Percentiles rank a stretch among this genome's conserved stretches.
Conservation (phyloP, 2,888 invertebrate species). For the Ochropacha duplaris region DNA sequence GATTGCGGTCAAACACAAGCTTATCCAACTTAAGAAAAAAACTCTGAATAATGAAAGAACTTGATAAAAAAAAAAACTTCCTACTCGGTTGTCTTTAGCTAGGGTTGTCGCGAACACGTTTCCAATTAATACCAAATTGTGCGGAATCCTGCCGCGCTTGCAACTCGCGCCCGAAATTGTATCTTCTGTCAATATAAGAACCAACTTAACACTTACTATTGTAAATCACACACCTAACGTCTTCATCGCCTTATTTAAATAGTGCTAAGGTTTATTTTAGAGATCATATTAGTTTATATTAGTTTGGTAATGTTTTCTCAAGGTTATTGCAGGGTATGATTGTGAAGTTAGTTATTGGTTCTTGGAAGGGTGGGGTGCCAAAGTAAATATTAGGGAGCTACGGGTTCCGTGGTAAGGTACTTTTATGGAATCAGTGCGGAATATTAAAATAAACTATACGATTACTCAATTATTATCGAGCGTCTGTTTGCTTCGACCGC, state of each 20-base stretch:
- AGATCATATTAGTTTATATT: too few relatives aligned
- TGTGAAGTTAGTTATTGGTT: constrained; percentile 1
- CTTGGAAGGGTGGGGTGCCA: neutral
- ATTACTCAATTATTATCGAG: too few relatives aligned
- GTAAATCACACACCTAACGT: neutral
- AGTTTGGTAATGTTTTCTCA: neutral
- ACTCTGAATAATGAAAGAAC: too few relatives aligned
- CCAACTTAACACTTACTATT: neutral
- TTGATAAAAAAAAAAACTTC: neutral
- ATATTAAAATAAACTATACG: too few relatives aligned
- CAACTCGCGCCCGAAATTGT: constrained; percentile 59
- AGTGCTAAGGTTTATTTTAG: neutral
- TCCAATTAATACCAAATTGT: constrained; percentile 68
- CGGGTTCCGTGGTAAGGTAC: too few relatives aligned
- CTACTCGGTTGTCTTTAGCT: neutral
- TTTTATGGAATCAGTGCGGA: too few relatives aligned
- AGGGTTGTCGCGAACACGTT: constrained; percentile 20
- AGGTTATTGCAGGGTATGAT: neutral
- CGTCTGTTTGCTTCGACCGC: too few relatives aligned
- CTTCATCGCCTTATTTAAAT: neutral
- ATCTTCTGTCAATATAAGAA: constrained; percentile 60
- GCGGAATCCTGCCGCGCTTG: constrained; percentile 48
- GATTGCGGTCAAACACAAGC: too few relatives aligned
- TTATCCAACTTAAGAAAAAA: too few relatives aligned
- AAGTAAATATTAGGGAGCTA: neutral